Evolutionary conservation across 2,797 vertebrate species (phyloP).

Genomic region (Eutrigla gurnardus): DNA sequence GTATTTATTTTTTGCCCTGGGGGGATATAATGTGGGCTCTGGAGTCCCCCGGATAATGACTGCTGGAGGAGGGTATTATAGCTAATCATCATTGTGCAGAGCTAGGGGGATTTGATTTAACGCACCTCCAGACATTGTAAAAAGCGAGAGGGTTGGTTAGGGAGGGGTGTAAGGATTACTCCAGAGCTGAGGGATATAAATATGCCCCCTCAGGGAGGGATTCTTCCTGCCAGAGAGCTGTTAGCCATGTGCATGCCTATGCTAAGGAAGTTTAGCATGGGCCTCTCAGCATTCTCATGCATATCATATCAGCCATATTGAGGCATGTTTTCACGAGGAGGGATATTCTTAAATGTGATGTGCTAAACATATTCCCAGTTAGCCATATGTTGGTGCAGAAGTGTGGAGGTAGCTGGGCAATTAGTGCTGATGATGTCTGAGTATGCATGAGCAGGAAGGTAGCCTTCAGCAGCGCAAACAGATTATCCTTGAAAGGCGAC

Average conservation of each 20-base stretch:
- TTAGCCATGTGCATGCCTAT: constrained; percentile 65
- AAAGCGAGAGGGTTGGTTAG: constrained; percentile 70
- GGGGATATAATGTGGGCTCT: constrained; percentile 68
- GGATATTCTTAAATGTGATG: constrained; percentile 52
- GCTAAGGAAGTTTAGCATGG: constrained; percentile 53
- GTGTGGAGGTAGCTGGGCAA: constrained; percentile 42
- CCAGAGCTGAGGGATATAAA: constrained; percentile 77
- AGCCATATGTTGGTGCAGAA: constrained; percentile 55
- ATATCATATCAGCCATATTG: constrained; percentile 56
- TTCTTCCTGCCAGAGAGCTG: constrained; percentile 61
- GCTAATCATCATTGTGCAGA: constrained; percentile 84
- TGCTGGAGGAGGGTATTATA: constrained; percentile 80
- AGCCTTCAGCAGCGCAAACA: constrained; percentile 45
- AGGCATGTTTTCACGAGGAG: constrained; percentile 33
- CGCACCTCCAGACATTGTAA: constrained; percentile 81
- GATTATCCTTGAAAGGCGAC: constrained; percentile 53
- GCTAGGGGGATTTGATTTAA: constrained; percentile 82
- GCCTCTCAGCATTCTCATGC: constrained; percentile 30
- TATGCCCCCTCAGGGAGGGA: constrained; percentile 66
- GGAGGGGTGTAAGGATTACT: constrained; percentile 77
- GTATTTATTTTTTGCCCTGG: constrained; percentile 75
- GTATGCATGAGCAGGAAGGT: constrained; percentile 42
- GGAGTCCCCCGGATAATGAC: constrained; percentile 77
- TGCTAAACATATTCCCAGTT: constrained; percentile 64
- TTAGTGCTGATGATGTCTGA: constrained; percentile 56